These are phyloP conservation scores for Stylophora pistillata DNA, from an alignment of 64 coral and sea anemone genomes.

Conservation along the genomic window DNA sequence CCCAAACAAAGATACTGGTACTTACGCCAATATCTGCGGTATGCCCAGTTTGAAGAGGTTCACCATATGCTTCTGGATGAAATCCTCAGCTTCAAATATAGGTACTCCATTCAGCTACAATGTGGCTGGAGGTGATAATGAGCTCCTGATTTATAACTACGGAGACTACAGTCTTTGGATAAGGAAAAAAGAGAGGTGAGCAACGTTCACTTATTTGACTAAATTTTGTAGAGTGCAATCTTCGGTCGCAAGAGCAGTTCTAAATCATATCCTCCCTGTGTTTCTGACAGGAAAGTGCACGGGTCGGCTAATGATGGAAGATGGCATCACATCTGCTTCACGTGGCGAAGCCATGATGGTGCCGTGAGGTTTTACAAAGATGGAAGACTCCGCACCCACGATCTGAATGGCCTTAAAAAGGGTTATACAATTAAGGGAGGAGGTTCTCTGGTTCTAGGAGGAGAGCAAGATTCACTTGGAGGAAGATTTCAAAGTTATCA, in stretches of 20 bases:
- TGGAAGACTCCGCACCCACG: background rate
- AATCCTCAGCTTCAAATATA: background rate
- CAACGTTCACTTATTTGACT: too few relatives aligned
- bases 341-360: constrained; percentile 20
- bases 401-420: background rate
- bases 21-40: background rate
- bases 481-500: background rate
- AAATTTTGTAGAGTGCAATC: too few relatives aligned
- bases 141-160: background rate
- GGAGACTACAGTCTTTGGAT: background rate
- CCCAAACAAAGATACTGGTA: background rate
- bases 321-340: constrained; percentile 44
- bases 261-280: background rate
- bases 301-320: constrained; percentile 24
- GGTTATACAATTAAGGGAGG: background rate
- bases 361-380: constrained; percentile 23
- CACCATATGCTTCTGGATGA: background rate
- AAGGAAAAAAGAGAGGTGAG: too few relatives aligned
- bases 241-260: too few relatives aligned
- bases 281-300: background rate
- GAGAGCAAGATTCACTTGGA: constrained; percentile 24
- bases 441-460: background rate
- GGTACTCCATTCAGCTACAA: background rate
- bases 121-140: background rate
- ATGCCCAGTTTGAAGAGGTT: background rate